Evolutionary conservation across 1,140 invertebrate species (phyloP).

Genomic region (Lutraria rhynchaena): DNA sequence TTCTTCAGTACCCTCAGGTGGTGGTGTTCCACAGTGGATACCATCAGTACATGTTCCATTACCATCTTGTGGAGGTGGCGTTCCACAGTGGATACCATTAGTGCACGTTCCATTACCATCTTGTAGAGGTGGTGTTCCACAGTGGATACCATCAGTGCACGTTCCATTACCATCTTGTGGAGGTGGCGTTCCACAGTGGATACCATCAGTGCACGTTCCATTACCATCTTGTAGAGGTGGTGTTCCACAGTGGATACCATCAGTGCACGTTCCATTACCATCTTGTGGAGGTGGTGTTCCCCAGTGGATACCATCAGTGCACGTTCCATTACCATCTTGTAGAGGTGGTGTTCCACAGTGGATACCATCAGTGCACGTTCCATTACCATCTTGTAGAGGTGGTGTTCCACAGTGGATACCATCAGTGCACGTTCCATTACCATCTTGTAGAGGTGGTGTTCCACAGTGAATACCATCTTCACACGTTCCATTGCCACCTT

Average conservation of each 20-base stretch:
- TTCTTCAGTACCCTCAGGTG: constrained; percentile 39
- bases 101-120: constrained; percentile 44
- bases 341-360: constrained; percentile 54
- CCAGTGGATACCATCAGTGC: constrained; percentile 58
- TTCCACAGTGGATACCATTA: constrained; percentile 59
- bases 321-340: constrained; percentile 32
- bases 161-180: constrained; percentile 37
- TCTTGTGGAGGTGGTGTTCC: constrained; percentile 57
- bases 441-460: constrained; percentile 55
- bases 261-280: constrained; percentile 18
- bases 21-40: constrained; percentile 54
- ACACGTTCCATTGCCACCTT: constrained; percentile 45
- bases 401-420: constrained; percentile 58
- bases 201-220: constrained; percentile 48
- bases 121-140: constrained; percentile 55
- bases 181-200: constrained; percentile 56
- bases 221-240: constrained; percentile 45
- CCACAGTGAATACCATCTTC: constrained; percentile 59
- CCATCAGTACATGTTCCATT: constrained; percentile 49
- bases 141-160: constrained; percentile 52
- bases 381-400: constrained; percentile 32
- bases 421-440: constrained; percentile 41
- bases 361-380: constrained; percentile 50
- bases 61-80: constrained; percentile 45
- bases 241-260: constrained; percentile 58